phyloP scores from a whole-genome alignment of 1,140 invertebrate species.

The Drosophila rhopaloa region DNA sequence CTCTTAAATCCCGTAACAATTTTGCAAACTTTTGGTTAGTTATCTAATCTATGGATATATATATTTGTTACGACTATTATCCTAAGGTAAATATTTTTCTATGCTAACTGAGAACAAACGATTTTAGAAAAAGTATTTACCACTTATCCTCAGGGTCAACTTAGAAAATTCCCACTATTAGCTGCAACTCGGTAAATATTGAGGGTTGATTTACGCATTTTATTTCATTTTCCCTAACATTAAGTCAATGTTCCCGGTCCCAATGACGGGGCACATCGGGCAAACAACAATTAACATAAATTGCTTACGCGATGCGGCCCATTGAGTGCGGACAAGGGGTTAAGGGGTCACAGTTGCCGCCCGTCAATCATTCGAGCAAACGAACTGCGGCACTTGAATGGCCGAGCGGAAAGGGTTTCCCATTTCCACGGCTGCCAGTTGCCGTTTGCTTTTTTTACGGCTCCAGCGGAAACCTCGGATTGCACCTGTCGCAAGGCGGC shows the following conservation, averaged over 20 bases:
- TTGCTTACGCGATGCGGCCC: conserved; percentile 60
- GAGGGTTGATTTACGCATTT: not conserved
- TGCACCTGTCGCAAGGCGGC: conserved; percentile 62
- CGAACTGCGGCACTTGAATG: conserved; percentile 62
- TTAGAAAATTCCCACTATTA: conserved; percentile 10
- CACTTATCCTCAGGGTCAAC: not conserved
- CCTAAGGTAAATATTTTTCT: not conserved
- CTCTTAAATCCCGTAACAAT: no score
- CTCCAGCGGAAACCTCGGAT: conserved; percentile 29
- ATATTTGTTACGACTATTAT: not conserved
- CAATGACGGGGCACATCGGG: conserved; percentile 5
- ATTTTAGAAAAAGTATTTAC: not conserved
- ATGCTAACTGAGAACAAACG: not conserved
- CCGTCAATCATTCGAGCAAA: conserved; percentile 67
- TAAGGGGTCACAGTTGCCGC: conserved; percentile 33
- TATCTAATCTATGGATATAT: conserved; percentile 1
- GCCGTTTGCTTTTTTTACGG: conserved; percentile 10
- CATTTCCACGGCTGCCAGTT: conserved; percentile 27
- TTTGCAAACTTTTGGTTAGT: not conserved
- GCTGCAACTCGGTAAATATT: conserved; percentile 1
- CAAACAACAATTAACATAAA: conserved; percentile 71
- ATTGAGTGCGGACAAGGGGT: conserved; percentile 63
- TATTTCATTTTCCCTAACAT: not conserved
- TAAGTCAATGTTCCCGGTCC: conserved; percentile 6
- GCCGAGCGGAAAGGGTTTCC: conserved; percentile 17